Percentiles rank a stretch among this genome's conserved stretches.
phyloP scores from a whole-genome alignment of 1,140 invertebrate species.

The Oscheius sp. region DNA sequence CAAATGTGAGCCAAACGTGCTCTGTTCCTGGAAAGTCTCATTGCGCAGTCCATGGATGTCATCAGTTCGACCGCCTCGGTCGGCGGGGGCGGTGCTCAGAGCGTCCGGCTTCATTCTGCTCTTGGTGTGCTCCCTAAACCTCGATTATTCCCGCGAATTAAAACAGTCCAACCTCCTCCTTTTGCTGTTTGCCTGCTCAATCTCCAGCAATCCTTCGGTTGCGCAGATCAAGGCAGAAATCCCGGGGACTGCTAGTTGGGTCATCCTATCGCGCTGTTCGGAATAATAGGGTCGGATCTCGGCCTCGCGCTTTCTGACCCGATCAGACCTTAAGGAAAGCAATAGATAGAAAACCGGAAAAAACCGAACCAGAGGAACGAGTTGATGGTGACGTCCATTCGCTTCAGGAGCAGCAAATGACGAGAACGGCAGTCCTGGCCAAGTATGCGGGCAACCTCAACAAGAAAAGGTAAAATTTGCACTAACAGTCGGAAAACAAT shows the following conservation, averaged over 20 bases:
- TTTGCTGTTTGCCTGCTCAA: slow-evolving; percentile 1
- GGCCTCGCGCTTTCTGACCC: neutral
- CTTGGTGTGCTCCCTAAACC: neutral
- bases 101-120: slow-evolving; percentile 8
- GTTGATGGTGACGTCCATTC: slow-evolving; percentile 9
- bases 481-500: no score
- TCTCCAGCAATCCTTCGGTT: neutral
- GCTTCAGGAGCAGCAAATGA: neutral
- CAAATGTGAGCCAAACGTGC: neutral
- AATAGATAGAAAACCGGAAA: neutral
- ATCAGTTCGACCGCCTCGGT: slow-evolving; percentile 22
- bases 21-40: neutral
- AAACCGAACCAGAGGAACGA: slow-evolving; percentile 8
- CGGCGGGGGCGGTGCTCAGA: neutral
- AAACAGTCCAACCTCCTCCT: neutral
- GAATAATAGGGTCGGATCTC: neutral
- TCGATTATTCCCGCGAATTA: neutral
- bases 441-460: neutral
- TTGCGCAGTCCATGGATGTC: slow-evolving; percentile 15
- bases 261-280: neutral
- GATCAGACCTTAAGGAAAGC: neutral
- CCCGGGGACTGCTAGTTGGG: neutral
- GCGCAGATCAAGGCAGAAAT: neutral
- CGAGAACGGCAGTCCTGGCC: slow-evolving; percentile 4
- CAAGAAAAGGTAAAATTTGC: neutral